These are phyloP conservation scores for Meloidogyne floridensis DNA, from an alignment of 1,140 invertebrate genomes.

Conservation along the genomic window DNA sequence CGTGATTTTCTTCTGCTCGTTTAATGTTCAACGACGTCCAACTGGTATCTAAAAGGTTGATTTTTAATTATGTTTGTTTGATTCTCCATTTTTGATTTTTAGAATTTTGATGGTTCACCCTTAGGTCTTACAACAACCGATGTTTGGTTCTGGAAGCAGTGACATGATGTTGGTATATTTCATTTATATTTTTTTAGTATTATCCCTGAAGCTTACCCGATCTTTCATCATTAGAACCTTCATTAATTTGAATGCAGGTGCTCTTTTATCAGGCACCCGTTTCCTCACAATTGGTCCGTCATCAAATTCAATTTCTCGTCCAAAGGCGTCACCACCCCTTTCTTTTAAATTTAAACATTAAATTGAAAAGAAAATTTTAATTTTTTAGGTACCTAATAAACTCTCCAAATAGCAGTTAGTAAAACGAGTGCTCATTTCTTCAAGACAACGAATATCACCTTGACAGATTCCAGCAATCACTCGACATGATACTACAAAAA, in stretches of 20 bases:
- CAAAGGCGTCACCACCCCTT: neutral
- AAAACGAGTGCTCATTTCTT: constrained; percentile 41
- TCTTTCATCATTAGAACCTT: constrained; percentile 34
- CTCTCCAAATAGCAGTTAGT: constrained; percentile 36
- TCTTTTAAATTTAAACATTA: neutral
- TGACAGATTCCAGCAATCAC: constrained; percentile 41
- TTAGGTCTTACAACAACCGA: no score
- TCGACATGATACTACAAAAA: constrained; percentile 38
- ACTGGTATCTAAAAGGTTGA: neutral
- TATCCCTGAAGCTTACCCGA: neutral
- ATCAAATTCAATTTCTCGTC: neutral
- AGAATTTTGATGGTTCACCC: neutral
- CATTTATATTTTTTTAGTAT: no score
- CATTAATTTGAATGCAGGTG: constrained; percentile 35
- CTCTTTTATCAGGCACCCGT: constrained; percentile 17
- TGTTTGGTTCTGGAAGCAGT: no score
- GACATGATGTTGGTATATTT: no score
- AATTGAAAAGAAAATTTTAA: neutral
- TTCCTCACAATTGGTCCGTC: constrained; percentile 5
- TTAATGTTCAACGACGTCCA: neutral
- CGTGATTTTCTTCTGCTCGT: neutral
- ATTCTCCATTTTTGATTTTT: neutral
- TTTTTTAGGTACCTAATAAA: neutral
- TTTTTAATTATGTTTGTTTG: neutral
- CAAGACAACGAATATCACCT: constrained; percentile 27